A percentile compares a stretch with the other conserved stretches of the same genome.
phyloP scores from a whole-genome alignment of 2,797 vertebrate genomes.

The Esox lucius region DNA sequence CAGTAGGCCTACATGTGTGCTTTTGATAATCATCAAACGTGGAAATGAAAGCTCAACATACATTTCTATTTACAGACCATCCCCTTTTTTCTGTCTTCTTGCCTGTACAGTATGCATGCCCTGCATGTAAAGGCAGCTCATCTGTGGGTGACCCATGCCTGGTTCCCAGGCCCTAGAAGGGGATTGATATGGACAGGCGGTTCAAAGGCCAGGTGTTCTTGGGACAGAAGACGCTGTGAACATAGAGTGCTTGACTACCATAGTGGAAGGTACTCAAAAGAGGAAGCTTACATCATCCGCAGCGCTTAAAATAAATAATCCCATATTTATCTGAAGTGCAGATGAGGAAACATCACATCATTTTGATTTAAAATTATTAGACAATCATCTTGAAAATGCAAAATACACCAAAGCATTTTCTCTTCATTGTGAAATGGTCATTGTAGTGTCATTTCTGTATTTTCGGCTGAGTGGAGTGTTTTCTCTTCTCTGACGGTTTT shows the following conservation, averaged over 20 bases:
- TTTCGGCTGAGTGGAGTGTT: neutral
- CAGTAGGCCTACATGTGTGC: neutral
- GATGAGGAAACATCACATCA: neutral
- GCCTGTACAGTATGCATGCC: neutral
- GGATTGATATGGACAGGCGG: neutral
- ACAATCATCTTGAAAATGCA: neutral
- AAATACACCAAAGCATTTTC: neutral
- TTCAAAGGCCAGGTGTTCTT: slow-evolving; percentile 1
- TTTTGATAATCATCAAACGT: neutral
- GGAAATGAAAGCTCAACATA: neutral
- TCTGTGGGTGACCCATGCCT: slow-evolving; percentile 1
- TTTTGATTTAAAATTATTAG: neutral
- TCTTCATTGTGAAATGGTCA: neutral
- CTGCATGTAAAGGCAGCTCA: neutral
- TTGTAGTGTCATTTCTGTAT: neutral
- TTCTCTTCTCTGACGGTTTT: neutral
- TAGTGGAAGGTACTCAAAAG: neutral
- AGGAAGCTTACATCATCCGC: neutral
- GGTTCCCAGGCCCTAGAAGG: neutral
- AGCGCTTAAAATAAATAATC: neutral
- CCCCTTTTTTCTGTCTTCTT: neutral
- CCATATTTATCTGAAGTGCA: neutral
- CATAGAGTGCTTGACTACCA: neutral
- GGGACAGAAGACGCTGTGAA: neutral
- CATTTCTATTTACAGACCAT: neutral